Evolutionary conservation across 2,113 vertebrate genomes (phyloP).

Genomic region (Hemichromis elongatus): DNA sequence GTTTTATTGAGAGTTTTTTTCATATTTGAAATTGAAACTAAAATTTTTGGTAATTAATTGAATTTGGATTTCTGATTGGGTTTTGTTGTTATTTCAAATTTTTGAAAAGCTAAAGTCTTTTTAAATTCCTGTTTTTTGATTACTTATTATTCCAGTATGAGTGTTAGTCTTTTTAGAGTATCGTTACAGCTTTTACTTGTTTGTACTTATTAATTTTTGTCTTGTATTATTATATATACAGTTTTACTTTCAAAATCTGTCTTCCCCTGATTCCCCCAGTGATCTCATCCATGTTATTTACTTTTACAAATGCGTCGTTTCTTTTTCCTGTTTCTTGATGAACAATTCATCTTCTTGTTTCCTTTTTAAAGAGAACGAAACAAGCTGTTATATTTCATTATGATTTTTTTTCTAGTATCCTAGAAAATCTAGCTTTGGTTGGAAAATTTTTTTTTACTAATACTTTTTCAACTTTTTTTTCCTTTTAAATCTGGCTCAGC

Average conservation of each 20-base stretch:
- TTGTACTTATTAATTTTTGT: not conserved
- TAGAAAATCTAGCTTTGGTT: not conserved
- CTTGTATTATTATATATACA: not conserved
- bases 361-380: not conserved
- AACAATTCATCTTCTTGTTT: not conserved
- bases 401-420: not conserved
- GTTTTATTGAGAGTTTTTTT: no score
- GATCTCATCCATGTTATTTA: not conserved
- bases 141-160: not conserved
- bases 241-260: not conserved
- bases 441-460: not conserved
- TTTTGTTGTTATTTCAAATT: not conserved
- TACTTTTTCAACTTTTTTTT: not conserved
- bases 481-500: not conserved
- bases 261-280: not conserved
- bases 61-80: not conserved
- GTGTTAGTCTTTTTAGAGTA: not conserved
- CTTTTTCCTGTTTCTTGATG: not conserved
- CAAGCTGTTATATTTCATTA: not conserved
- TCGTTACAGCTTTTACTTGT: not conserved
- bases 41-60: not conserved
- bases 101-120: fast-evolving
- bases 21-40: no score
- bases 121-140: not conserved
- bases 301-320: fast-evolving